Base-by-base conservation (phyloP, 1,140 invertebrate species). In the Dendroctonus valens region DNA sequence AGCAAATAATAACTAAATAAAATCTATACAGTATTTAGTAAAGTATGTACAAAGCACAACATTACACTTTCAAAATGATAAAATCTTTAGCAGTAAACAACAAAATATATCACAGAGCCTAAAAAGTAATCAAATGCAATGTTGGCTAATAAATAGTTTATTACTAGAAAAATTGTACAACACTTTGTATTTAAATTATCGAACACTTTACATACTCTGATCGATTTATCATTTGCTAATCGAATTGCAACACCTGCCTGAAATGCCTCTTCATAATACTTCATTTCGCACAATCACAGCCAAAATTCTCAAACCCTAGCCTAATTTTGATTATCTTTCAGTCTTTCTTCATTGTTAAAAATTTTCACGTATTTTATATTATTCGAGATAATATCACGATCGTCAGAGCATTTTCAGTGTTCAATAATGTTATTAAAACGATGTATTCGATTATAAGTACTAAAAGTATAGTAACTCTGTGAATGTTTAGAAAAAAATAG, bases 71-170 rank as follows among this genome's bases (percentile, higher is more conserved):
- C 11, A 11, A 63, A 57, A 70, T 65, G 51, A 69, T 67, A 69
- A 70, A 69, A 72, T 69, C 67, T 74, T 69, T 70, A 72, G 69
- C 58, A 69, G 44, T 64, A 66, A 63, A 57, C 65, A 74, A 74
- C 70, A 75, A 71, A 70, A 69, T 59, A 72, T 76, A 76, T 76
- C 75, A 76, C 75, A 76, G 75, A 70, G 73, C 75, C 75, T 73
- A 74, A 75, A 71, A 48, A 41, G 41, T 50, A 50, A 39, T 49
- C 50, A 54, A 53, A 8, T 49, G 51, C 55, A 69, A 69, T 58
- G 69, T 64, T 44, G 39, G 75, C 69, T 62, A 39, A 9, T 51
- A 55, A 41, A 39, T 48, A 49, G 15, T 48, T 52, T 52, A 52
- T 37, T 52, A 52, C 50, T 52, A 52, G 46, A 48, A 40, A 60